A percentile compares a stretch with the other conserved stretches of the same genome.
Conservation (phyloP, 2,113 vertebrate species). For the Muntiacus muntjak region DNA sequence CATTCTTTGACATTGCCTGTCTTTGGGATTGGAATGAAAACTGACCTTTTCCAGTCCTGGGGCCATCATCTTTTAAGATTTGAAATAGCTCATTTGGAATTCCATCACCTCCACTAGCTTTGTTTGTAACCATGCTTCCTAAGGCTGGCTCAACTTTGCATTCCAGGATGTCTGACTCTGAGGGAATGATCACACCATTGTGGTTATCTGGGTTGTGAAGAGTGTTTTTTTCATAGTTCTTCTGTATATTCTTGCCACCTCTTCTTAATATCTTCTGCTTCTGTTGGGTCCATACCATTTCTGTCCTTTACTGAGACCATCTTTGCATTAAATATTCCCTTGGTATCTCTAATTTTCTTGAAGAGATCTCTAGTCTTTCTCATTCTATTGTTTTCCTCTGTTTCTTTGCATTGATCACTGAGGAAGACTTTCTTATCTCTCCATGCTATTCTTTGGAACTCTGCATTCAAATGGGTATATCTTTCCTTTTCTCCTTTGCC, state of each 20-base stretch:
- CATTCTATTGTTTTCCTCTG: background rate
- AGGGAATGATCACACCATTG: background rate
- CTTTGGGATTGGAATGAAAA: background rate
- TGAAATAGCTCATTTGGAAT: background rate
- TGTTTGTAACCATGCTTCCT: background rate
- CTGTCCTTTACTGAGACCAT: background rate
- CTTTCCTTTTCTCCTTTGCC: background rate
- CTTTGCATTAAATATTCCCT: background rate
- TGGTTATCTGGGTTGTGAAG: background rate
- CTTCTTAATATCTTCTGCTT: background rate
- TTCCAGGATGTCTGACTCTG: background rate
- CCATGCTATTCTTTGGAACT: background rate
- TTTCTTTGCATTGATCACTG: background rate
- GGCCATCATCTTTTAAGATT: background rate
- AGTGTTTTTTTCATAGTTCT: background rate
- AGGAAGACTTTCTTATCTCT: background rate
- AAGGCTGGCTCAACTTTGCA: background rate
- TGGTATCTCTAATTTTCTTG: background rate
- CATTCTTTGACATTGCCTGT: background rate
- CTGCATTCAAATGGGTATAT: background rate
- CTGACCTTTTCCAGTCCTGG: rapidly evolving
- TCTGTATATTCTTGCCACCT: background rate
- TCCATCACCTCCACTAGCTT: background rate
- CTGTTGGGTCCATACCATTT: background rate
- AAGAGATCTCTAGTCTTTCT: background rate